phyloP scores from a whole-genome alignment of 1,140 invertebrate species.

The Ceratina japonica region DNA sequence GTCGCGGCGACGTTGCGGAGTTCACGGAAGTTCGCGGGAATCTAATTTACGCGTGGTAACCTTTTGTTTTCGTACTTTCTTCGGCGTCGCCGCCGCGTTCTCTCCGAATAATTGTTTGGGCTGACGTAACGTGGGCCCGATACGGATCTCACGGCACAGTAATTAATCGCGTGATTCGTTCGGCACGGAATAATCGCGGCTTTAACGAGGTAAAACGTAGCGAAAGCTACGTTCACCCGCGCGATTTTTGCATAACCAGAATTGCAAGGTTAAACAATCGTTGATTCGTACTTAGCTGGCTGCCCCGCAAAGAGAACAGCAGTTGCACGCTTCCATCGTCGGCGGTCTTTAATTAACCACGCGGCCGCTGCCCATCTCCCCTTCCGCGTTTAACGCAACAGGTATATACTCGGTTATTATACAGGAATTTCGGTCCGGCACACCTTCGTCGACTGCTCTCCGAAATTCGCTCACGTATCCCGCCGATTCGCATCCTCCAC shows the following conservation, averaged over 20 bases:
- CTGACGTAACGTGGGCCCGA: slow-evolving; percentile 17
- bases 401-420: slow-evolving; percentile 10
- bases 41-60: not conserved
- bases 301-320: not conserved
- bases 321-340: not conserved
- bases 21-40: slow-evolving; percentile 18
- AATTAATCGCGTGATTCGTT: slow-evolving; percentile 41
- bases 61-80: slow-evolving; percentile 19
- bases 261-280: slow-evolving; percentile 25
- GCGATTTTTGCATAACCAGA: slow-evolving; percentile 25
- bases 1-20: not conserved
- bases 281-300: not conserved
- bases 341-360: slow-evolving; percentile 10
- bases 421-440: slow-evolving; percentile 6
- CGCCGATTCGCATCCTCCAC: not conserved
- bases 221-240: slow-evolving; percentile 24
- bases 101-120: slow-evolving; percentile 15
- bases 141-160: slow-evolving; percentile 30
- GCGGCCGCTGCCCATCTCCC: not conserved
- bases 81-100: not conserved
- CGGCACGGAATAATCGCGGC: slow-evolving; percentile 35
- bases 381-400: slow-evolving; percentile 24
- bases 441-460: not conserved
- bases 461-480: slow-evolving; percentile 15
- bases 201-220: slow-evolving; percentile 35